Evolutionary conservation across 2,113 vertebrate genomes (phyloP).

Genomic region (Salvelinus alpinus): DNA sequence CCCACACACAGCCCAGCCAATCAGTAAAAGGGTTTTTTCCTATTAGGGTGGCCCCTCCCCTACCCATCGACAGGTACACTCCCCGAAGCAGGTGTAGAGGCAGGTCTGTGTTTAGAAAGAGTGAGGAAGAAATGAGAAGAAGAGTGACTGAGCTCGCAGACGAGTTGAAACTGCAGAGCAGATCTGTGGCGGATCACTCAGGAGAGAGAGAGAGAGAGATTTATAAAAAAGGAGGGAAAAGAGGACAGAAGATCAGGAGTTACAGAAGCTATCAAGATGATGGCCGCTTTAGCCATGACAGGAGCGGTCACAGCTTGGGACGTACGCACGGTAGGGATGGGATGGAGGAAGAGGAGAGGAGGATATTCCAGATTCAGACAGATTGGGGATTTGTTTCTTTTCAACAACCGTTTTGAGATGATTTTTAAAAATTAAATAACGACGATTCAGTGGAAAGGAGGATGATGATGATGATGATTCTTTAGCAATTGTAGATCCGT

Average conservation of each 20-base stretch:
- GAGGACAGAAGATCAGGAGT: slow-evolving; percentile 12
- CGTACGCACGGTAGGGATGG: slow-evolving; percentile 68
- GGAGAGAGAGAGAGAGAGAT: not conserved
- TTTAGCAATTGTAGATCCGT: too few relatives aligned
- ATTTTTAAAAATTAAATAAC: too few relatives aligned
- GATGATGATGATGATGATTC: too few relatives aligned
- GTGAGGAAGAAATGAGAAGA: not conserved
- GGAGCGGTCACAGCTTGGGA: slow-evolving; percentile 66
- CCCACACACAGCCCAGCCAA: slow-evolving; percentile 36
- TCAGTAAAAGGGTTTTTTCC: slow-evolving; percentile 12
- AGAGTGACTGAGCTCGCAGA: not conserved
- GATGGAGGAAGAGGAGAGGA: not conserved
- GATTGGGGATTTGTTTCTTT: too few relatives aligned
- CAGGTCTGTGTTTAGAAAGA: slow-evolving; percentile 57
- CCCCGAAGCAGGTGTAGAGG: slow-evolving; percentile 40
- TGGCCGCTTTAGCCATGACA: slow-evolving; percentile 72
- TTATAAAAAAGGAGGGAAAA: not conserved
- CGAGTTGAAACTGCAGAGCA: too few relatives aligned
- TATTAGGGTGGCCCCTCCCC: slow-evolving; percentile 23
- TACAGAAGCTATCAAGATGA: slow-evolving; percentile 58
- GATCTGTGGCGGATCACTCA: not conserved
- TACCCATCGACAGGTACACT: slow-evolving; percentile 14
- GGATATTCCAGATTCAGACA: too few relatives aligned
- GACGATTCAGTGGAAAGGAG: too few relatives aligned
- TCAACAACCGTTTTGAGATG: too few relatives aligned